phyloP scores from a whole-genome alignment of 2,888 invertebrate species.

The Microchrysa polita region DNA sequence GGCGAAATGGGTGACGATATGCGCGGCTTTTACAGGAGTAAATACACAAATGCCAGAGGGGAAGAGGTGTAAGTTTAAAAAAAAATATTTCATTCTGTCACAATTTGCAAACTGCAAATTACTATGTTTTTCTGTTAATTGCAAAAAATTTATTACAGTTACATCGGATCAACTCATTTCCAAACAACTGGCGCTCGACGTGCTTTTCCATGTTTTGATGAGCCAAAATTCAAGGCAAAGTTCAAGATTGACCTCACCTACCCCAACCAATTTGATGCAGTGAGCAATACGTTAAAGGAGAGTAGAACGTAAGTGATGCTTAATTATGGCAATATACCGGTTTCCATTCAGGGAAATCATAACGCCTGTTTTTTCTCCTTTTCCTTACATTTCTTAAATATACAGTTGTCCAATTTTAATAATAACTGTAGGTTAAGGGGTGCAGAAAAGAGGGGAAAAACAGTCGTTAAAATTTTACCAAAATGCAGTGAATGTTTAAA shows the following conservation, averaged over 20 bases:
- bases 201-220: constrained; percentile 84
- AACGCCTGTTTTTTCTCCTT: too few relatives aligned
- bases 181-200: constrained; percentile 73
- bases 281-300: constrained; percentile 59
- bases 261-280: constrained; percentile 56
- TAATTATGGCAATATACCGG: too few relatives aligned
- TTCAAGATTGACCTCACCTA: constrained; percentile 67
- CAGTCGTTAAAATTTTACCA: too few relatives aligned
- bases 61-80: constrained; percentile 58
- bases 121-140: background rate
- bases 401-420: too few relatives aligned
- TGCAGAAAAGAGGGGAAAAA: too few relatives aligned
- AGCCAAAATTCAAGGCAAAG: constrained; percentile 75
- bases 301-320: too few relatives aligned
- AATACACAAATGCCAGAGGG: constrained; percentile 60
- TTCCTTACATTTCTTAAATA: too few relatives aligned
- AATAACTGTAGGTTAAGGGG: too few relatives aligned
- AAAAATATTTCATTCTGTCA: too few relatives aligned
- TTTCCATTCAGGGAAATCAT: too few relatives aligned
- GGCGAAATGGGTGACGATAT: constrained; percentile 67
- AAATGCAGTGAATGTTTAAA: too few relatives aligned
- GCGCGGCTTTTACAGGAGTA: constrained; percentile 67
- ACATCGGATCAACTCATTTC: constrained; percentile 76
- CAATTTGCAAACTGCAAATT: too few relatives aligned
- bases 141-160: constrained; percentile 59